Evolutionary conservation across 2,797 vertebrate species (phyloP).

Genomic region (Cryptoprocta ferox): DNA sequence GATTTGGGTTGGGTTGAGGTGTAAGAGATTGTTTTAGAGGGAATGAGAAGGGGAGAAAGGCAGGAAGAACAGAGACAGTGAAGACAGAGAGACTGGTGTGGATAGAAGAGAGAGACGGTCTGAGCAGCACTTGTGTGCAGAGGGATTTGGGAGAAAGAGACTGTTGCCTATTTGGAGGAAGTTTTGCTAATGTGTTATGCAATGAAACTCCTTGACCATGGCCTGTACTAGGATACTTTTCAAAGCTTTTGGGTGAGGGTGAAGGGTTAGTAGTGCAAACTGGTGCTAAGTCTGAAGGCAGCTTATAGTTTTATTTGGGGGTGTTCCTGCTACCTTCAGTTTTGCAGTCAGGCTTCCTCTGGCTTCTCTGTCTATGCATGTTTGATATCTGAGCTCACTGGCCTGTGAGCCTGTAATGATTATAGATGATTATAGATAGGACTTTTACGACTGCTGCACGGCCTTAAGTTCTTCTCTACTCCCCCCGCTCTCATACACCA

Average conservation of each 20-base stretch:
- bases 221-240: neutral
- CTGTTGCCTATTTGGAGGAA: neutral
- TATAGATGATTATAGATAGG: neutral
- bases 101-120: neutral
- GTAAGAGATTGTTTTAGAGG: neutral
- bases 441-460: neutral
- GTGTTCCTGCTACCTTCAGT: neutral
- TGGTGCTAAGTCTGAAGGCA: neutral
- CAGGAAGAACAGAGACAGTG: neutral
- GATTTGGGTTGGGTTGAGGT: neutral
- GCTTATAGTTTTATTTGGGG: neutral
- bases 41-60: neutral
- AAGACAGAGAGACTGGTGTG: neutral
- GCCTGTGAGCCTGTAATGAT: neutral
- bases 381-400: neutral
- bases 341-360: neutral
- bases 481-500: neutral
- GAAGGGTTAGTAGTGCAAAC: neutral
- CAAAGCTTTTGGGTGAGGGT: neutral
- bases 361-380: neutral
- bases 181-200: neutral
- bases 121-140: neutral
- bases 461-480: neutral
- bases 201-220: neutral
- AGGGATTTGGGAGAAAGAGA: neutral